A percentile compares a stretch with the other conserved stretches of the same genome.
These are phyloP conservation scores for Megaleporinus macrocephalus DNA, from an alignment of 2,113 vertebrate species.

Conservation along the genomic window DNA sequence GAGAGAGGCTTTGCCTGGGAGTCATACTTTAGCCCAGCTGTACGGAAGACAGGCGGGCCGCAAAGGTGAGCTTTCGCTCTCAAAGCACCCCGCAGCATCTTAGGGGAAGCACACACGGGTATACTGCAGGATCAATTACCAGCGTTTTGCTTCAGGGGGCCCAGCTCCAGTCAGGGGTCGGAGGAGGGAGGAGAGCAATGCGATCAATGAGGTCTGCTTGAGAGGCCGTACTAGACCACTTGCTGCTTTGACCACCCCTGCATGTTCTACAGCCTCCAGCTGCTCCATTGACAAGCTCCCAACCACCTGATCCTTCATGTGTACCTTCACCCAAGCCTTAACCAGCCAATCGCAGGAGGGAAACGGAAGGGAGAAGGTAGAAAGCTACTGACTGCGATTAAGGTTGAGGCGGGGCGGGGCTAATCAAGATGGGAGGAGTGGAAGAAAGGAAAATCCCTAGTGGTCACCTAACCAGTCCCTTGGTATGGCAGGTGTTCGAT, in stretches of 20 bases:
- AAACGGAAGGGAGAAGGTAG: not conserved
- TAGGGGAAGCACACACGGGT: slow-evolving; percentile 65
- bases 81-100: slow-evolving; percentile 46
- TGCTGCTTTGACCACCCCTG: slow-evolving; percentile 33
- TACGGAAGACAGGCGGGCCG: slow-evolving; percentile 20
- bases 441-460: slow-evolving; percentile 27
- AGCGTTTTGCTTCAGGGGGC: slow-evolving; percentile 71
- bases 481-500: slow-evolving; percentile 53
- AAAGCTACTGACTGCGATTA: slow-evolving; percentile 4
- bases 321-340: not conserved
- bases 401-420: not conserved
- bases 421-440: slow-evolving; percentile 30
- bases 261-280: slow-evolving; percentile 45
- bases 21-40: slow-evolving; percentile 25
- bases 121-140: slow-evolving; percentile 76
- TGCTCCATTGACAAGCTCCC: slow-evolving; percentile 38
- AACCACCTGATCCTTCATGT: slow-evolving; percentile 5
- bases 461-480: slow-evolving; percentile 43
- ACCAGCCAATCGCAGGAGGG: not conserved
- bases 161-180: slow-evolving; percentile 68
- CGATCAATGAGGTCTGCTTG: slow-evolving; percentile 72
- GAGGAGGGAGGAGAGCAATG: slow-evolving; percentile 56
- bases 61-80: slow-evolving; percentile 25
- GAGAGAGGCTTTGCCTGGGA: slow-evolving; percentile 8
- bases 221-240: slow-evolving; percentile 62